These are phyloP conservation scores for Magallana angulata DNA, from an alignment of 1,140 invertebrate genomes.

Conservation along the genomic window DNA sequence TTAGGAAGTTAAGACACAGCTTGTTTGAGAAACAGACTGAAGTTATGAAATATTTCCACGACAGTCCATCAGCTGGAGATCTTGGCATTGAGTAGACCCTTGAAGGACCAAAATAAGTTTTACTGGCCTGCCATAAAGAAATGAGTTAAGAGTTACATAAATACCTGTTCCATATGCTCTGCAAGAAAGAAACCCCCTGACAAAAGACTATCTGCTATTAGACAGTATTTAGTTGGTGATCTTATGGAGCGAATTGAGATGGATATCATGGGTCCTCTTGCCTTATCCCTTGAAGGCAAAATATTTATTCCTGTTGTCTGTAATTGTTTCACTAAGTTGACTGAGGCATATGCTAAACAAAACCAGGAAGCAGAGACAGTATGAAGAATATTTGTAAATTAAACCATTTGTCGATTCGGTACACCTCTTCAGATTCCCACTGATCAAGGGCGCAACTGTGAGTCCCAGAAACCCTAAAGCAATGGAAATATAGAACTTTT, in stretches of 20 bases:
- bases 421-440: constrained; percentile 52
- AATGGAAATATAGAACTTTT: constrained; percentile 72
- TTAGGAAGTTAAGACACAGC: not conserved
- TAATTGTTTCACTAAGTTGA: constrained; percentile 72
- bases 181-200: constrained; percentile 3
- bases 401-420: constrained; percentile 59
- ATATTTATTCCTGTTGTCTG: constrained; percentile 63
- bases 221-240: constrained; percentile 14
- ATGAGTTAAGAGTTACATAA: constrained; percentile 40
- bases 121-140: constrained; percentile 55
- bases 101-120: constrained; percentile 40
- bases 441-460: constrained; percentile 60
- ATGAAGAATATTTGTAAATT: constrained; percentile 50
- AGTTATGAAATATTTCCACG: constrained; percentile 47
- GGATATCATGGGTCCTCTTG: constrained; percentile 73
- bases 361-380: constrained; percentile 59
- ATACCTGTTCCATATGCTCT: constrained; percentile 47
- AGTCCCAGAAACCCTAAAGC: constrained; percentile 61
- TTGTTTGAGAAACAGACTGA: not conserved
- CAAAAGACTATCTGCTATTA: constrained; percentile 41
- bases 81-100: constrained; percentile 53
- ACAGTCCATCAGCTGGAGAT: constrained; percentile 56
- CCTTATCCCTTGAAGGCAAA: constrained; percentile 64
- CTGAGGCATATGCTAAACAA: constrained; percentile 64
- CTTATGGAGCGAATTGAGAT: constrained; percentile 69